Base-by-base conservation (phyloP, 2,797 vertebrate genomes). In the Lutra lutra region DNA sequence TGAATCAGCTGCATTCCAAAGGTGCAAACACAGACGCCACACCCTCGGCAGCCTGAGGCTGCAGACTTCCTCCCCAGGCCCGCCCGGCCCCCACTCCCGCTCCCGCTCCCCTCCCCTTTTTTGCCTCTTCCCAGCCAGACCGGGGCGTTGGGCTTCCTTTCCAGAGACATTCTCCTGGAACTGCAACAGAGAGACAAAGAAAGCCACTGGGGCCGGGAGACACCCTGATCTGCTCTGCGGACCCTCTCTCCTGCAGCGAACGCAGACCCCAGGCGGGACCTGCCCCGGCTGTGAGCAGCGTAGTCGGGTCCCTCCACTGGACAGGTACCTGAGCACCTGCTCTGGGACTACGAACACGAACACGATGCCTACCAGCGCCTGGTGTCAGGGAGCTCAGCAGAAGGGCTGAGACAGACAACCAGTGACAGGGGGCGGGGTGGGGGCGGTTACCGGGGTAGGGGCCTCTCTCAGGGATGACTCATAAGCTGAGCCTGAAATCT, bases 1-100 rank as follows among this genome's bases (percentile, higher is more conserved):
- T 96, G 93, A 98, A 97, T 98, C 96, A 98, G 96, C 96, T 87
- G 77, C 97, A 96, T 97, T 98, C 97, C 97, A 96, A 97, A 97
- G 95, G 97, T 97, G 94, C 91, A 97, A 93, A 96, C 86, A 91
- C 95, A 96, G 98, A 93, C 96, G 5, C 89, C 95, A 29, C 89
- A 14, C 96, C 95, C 75, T 62, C 60, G 0, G 89, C 96, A 87
- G 95, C 79, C 96, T 38, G 54, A 48, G 73, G 68, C 94, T 88
- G 58, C 91, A 85, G 86, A 91, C 87, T 95, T 97, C 97, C 95
- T 94, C 93, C 94, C 77, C n/a, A 23, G 40, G 58, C 90, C 77
- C 3, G 51, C 89, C 64, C 2, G 60, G 38, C 66, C 93, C 89
- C 82, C 3, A 17, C 78, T 8, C 58, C 70, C 20, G 18, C 68